Conservation (phyloP, 2,888 invertebrate genomes). For the Venustoraphidia nigricollis region DNA sequence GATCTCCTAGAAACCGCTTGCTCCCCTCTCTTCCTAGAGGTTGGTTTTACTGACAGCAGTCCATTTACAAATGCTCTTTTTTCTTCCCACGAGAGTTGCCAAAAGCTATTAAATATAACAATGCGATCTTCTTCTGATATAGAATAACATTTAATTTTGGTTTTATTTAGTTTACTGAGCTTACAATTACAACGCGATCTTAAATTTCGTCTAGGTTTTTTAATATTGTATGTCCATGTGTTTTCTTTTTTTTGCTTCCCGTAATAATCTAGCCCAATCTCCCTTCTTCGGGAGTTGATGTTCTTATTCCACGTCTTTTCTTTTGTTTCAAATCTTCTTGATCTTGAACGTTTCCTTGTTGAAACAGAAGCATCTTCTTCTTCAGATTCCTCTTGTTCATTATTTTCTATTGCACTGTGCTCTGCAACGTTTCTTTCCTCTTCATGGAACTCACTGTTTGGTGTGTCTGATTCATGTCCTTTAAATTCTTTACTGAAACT, state of each 20-base stretch:
- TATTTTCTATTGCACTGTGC: background rate
- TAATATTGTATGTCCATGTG: no score
- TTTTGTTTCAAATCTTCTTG: conserved; percentile 6
- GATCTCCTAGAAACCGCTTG: conserved; percentile 6
- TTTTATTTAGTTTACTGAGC: no score
- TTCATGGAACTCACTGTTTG: conserved; percentile 4
- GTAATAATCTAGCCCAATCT: conserved; percentile 3
- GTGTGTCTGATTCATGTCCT: conserved; percentile 3
- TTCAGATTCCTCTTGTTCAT: conserved; percentile 1
- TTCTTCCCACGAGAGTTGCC: no score
- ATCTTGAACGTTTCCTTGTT: conserved; percentile 3
- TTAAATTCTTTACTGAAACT: conserved; percentile 2
- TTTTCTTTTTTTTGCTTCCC: conserved; percentile 3
- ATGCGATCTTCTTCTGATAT: no score
- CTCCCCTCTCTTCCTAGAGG: conserved; percentile 5
- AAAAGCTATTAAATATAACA: no score
- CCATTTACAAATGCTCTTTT: no score
- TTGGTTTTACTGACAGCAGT: conserved; percentile 7
- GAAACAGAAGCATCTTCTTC: conserved; percentile 2
- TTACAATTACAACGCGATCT: no score
- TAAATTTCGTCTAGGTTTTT: no score
- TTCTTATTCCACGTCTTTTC: conserved; percentile 4
- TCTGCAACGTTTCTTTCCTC: conserved; percentile 2
- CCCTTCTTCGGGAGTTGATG: conserved; percentile 5
- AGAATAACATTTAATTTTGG: no score